These are phyloP conservation scores for Microtus montanus DNA, from an alignment of 2,113 vertebrate species.

Conservation along the genomic window DNA sequence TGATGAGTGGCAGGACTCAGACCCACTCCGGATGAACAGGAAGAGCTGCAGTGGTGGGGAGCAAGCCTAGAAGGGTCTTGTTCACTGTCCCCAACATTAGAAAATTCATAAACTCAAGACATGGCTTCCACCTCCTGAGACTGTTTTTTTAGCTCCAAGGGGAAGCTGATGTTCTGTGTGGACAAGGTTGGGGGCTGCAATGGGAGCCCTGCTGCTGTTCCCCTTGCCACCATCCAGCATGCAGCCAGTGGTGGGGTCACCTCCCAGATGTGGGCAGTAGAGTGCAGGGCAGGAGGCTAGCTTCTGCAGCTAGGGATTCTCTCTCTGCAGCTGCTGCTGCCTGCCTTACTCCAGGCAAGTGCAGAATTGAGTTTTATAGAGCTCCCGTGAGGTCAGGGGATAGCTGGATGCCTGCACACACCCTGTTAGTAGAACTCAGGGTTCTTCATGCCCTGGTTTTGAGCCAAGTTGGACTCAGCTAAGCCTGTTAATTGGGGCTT, in stretches of 20 bases:
- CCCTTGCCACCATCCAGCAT: background rate
- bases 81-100: background rate
- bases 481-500: background rate
- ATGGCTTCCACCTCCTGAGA: background rate
- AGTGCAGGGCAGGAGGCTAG: background rate
- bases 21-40: background rate
- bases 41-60: background rate
- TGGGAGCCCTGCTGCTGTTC: background rate
- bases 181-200: background rate
- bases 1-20: background rate
- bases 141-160: background rate
- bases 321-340: background rate
- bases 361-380: background rate
- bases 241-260: background rate
- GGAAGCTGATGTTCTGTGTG: background rate
- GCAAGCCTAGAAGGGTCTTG: background rate
- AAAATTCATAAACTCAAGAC: background rate
- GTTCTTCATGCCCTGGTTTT: background rate
- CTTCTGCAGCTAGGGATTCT: background rate
- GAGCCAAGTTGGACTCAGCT: background rate
- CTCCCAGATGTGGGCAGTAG: background rate
- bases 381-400: background rate
- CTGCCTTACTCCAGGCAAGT: background rate
- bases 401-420: background rate
- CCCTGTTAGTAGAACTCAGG: background rate